Evolutionary conservation across 2,888 invertebrate species (phyloP).

Genomic region (Stenodera caucasica): DNA sequence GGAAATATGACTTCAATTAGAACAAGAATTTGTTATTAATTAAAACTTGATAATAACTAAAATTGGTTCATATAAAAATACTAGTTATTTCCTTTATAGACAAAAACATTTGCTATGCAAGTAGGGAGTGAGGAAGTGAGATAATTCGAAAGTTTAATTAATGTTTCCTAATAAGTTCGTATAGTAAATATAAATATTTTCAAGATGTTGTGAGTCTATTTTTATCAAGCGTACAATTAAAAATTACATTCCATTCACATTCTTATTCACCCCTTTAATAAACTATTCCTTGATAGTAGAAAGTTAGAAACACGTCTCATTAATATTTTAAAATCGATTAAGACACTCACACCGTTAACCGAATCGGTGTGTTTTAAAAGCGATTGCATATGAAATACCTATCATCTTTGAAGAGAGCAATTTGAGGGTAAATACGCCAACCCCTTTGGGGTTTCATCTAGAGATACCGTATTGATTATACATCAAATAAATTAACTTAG

Average conservation of each 20-base stretch:
- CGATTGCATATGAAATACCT: slow-evolving; percentile 39
- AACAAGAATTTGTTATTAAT: too few species aligned
- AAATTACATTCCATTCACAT: slow-evolving; percentile 28
- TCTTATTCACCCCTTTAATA: slow-evolving; percentile 13
- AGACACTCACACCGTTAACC: slow-evolving; percentile 16
- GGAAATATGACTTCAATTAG: too few species aligned
- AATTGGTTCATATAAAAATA: too few species aligned
- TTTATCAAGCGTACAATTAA: slow-evolving; percentile 32
- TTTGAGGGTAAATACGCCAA: slow-evolving; percentile 32
- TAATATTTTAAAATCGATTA: slow-evolving; percentile 29
- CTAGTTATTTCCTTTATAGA: too few species aligned
- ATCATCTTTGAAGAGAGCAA: slow-evolving; percentile 36
- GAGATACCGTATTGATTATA: slow-evolving; percentile 38
- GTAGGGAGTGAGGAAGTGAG: slow-evolving; percentile 27
- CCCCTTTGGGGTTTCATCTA: slow-evolving; percentile 23
- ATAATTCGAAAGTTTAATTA: slow-evolving; percentile 41
- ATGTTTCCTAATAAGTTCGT: slow-evolving; percentile 35
- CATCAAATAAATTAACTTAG: slow-evolving; percentile 34
- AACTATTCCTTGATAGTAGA: background rate
- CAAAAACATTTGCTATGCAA: slow-evolving; percentile 1
- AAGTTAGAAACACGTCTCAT: slow-evolving; percentile 18
- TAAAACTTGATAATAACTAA: background rate
- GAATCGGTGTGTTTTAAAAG: slow-evolving; percentile 22
- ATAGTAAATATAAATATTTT: slow-evolving; percentile 38
- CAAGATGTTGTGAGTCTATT: slow-evolving; percentile 35